Percentiles rank a stretch among this genome's conserved stretches.
Evolutionary conservation across 2,113 vertebrate genomes (phyloP).

Genomic region (Neotragus moschatus): DNA sequence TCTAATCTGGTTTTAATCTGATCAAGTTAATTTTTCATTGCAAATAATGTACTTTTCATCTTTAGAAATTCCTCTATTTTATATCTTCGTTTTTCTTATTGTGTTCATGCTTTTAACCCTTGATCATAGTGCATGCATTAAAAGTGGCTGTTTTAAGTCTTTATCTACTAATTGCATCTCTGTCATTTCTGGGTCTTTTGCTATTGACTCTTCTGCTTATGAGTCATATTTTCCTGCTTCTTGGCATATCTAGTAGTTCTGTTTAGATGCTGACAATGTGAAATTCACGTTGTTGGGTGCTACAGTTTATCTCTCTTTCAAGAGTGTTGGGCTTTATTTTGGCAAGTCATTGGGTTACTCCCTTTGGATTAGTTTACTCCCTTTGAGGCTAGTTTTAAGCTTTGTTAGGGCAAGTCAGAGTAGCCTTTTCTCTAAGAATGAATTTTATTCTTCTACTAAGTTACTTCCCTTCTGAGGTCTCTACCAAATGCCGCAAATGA

Average conservation of each 20-base stretch:
- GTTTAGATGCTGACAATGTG: neutral
- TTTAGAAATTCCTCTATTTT: neutral
- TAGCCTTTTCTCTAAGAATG: neutral
- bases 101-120: neutral
- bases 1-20: neutral
- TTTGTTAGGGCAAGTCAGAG: neutral
- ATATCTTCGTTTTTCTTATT: neutral
- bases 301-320: neutral
- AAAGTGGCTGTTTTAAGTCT: neutral
- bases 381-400: neutral
- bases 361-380: neutral
- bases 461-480: neutral
- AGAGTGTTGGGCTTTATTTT: neutral
- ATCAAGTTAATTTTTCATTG: neutral
- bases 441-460: neutral
- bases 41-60: neutral
- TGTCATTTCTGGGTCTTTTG: neutral
- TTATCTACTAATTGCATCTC: neutral
- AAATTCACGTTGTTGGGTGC: neutral
- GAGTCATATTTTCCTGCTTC: neutral
- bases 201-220: neutral
- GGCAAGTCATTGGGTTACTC: neutral
- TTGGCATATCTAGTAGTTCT: neutral
- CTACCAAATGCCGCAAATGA: neutral
- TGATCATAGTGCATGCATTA: neutral